Evolutionary conservation across 2,888 invertebrate genomes (phyloP).

Genomic region (Meta bourneti): DNA sequence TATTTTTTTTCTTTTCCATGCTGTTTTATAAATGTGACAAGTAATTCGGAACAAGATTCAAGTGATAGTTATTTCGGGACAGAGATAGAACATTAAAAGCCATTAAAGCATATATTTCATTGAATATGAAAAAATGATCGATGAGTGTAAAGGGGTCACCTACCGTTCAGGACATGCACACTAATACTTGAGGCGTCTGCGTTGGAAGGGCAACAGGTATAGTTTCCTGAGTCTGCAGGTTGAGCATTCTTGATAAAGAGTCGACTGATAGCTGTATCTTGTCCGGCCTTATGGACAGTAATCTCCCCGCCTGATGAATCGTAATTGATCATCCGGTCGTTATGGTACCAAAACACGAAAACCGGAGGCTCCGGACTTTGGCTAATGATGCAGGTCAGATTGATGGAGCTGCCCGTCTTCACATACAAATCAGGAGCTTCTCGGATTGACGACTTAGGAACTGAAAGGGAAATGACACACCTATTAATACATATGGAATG

Average conservation of each 20-base stretch:
- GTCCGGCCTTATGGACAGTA: slow-evolving; percentile 91
- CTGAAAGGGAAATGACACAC: slow-evolving; percentile 82
- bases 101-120: too few relatives aligned
- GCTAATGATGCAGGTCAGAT: slow-evolving; percentile 93
- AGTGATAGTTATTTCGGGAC: too few relatives aligned
- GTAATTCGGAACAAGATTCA: too few relatives aligned
- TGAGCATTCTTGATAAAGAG: slow-evolving; percentile 91
- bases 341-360: slow-evolving; percentile 97
- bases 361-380: slow-evolving; percentile 95
- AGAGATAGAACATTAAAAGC: too few relatives aligned
- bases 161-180: slow-evolving; percentile 86
- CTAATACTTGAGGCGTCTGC: slow-evolving; percentile 90
- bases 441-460: slow-evolving; percentile 92
- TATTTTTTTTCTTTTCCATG: too few relatives aligned
- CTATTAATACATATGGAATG: too few relatives aligned
- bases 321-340: slow-evolving; percentile 96
- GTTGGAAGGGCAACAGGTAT: slow-evolving; percentile 92
- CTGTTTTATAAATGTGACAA: too few relatives aligned
- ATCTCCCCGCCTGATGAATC: slow-evolving; percentile 87
- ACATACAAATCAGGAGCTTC: slow-evolving; percentile 92
- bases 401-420: slow-evolving; percentile 91
- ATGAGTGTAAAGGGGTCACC: slow-evolving; percentile 14
- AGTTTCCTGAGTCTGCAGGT: slow-evolving; percentile 91
- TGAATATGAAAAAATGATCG: too few relatives aligned
- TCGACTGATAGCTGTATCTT: slow-evolving; percentile 91